phyloP scores from a whole-genome alignment of 1,140 invertebrate species.

The Listronotus bonariensis region DNA sequence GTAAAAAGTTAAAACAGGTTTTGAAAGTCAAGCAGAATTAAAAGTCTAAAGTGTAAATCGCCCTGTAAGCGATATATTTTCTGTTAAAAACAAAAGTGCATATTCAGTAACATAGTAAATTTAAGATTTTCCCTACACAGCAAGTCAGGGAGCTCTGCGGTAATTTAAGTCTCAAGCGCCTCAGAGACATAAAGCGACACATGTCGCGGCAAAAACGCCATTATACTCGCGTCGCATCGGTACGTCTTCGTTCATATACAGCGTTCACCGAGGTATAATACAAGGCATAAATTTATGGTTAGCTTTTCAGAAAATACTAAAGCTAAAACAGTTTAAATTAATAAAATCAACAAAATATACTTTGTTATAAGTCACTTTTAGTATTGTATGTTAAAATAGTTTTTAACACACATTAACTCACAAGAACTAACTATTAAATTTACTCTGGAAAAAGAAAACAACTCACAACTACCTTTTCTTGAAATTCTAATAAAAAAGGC shows the following conservation, averaged over 20 bases:
- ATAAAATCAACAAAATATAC: no score
- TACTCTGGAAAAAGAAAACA: no score
- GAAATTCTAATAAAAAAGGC: no score
- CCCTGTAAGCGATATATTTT: no score
- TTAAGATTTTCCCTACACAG: background rate
- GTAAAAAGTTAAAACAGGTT: no score
- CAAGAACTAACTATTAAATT: no score
- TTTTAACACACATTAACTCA: no score
- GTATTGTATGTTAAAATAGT: no score
- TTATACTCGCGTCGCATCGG: slow-evolving; percentile 10
- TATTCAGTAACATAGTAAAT: slow-evolving; percentile 9
- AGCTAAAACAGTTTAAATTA: slow-evolving; percentile 20
- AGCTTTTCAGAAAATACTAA: slow-evolving; percentile 18
- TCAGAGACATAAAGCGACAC: slow-evolving; percentile 22
- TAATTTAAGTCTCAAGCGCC: slow-evolving; percentile 23
- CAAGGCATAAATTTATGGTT: slow-evolving; percentile 21
- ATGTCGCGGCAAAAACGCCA: slow-evolving; percentile 28
- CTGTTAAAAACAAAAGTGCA: slow-evolving; percentile 18
- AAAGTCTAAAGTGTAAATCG: no score
- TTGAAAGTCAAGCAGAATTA: no score
- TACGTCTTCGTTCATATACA: slow-evolving; percentile 6
- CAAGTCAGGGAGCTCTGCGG: background rate
- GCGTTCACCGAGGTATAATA: slow-evolving; percentile 8
- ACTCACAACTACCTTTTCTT: no score
- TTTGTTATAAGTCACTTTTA: no score